Evolutionary conservation across 2,113 vertebrate species (phyloP).

Genomic region (Stigmatopora nigra): DNA sequence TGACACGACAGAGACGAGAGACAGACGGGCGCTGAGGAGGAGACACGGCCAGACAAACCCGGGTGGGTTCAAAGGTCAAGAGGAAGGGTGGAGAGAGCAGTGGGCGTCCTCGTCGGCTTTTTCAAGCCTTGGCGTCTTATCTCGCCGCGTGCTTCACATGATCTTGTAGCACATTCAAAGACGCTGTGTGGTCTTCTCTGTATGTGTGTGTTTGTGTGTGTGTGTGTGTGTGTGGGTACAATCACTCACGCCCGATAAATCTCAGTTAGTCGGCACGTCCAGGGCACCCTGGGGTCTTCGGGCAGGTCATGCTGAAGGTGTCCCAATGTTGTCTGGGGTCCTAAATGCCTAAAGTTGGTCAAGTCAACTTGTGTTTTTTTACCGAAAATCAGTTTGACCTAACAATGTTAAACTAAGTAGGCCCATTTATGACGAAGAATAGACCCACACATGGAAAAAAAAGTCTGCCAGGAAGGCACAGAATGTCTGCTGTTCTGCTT

Average conservation of each 20-base stretch:
- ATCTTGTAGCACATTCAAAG: conserved; percentile 28
- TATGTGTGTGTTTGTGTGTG: conserved; percentile 24
- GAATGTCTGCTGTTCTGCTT: not conserved
- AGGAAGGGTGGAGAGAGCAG: conserved; percentile 46
- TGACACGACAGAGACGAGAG: conserved; percentile 40
- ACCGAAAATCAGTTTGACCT: not conserved
- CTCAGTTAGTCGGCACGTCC: conserved; percentile 12
- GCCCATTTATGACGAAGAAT: not conserved
- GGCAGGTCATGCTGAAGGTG: conserved; percentile 22
- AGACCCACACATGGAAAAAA: not conserved
- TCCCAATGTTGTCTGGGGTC: conserved; percentile 12
- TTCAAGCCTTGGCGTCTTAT: conserved; percentile 34
- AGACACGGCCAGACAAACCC: conserved; percentile 15
- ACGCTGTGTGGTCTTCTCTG: conserved; percentile 49
- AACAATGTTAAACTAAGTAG: not conserved
- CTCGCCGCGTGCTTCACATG: conserved; percentile 15
- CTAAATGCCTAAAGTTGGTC: no score
- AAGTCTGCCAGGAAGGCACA: not conserved
- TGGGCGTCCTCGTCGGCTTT: conserved; percentile 39
- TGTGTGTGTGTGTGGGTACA: conserved; percentile 26
- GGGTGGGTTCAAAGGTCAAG: conserved; percentile 41
- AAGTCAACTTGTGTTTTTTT: not conserved
- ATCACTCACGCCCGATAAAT: conserved; percentile 38
- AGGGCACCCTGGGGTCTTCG: conserved; percentile 8
- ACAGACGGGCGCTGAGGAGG: conserved; percentile 17